These are phyloP conservation scores for Stichodactyla helianthus DNA, from an alignment of 64 coral and sea anemone species.

Conservation along the genomic window DNA sequence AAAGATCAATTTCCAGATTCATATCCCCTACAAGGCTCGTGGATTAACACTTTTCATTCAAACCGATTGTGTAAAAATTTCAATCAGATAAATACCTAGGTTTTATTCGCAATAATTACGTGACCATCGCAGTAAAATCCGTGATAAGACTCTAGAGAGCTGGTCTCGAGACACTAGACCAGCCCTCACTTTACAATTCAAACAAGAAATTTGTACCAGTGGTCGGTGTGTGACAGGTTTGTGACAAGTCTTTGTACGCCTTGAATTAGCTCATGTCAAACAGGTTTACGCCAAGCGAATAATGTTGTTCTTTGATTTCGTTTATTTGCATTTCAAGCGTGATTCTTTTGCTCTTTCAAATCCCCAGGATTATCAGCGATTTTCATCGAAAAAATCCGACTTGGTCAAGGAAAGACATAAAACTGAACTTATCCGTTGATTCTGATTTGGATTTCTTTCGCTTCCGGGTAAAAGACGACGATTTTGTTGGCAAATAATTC, in stretches of 20 bases:
- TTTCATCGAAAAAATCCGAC: background rate
- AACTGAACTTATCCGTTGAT: background rate
- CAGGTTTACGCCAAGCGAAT: constrained; percentile 33
- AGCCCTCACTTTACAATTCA: background rate
- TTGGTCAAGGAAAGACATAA: background rate
- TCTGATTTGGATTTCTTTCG: background rate
- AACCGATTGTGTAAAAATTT: background rate
- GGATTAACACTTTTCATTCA: background rate
- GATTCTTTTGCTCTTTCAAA: constrained; percentile 21
- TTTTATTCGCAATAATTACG: background rate
- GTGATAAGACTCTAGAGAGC: background rate
- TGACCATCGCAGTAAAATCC: background rate
- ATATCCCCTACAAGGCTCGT: background rate
- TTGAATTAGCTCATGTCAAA: constrained; percentile 64
- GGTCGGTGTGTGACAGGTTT: constrained; percentile 20
- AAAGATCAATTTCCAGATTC: background rate
- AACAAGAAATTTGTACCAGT: constrained; percentile 33
- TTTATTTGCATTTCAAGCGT: constrained; percentile 42
- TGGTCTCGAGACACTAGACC: background rate
- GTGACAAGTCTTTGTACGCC: constrained; percentile 38
- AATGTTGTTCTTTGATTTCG: constrained; percentile 37
- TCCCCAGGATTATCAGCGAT: constrained; percentile 9
- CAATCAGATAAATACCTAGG: background rate
- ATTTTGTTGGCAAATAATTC: background rate
- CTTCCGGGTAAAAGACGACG: background rate